These are phyloP conservation scores for Diabrotica undecimpunctata DNA, from an alignment of 1,140 invertebrate species.

Conservation along the genomic window DNA sequence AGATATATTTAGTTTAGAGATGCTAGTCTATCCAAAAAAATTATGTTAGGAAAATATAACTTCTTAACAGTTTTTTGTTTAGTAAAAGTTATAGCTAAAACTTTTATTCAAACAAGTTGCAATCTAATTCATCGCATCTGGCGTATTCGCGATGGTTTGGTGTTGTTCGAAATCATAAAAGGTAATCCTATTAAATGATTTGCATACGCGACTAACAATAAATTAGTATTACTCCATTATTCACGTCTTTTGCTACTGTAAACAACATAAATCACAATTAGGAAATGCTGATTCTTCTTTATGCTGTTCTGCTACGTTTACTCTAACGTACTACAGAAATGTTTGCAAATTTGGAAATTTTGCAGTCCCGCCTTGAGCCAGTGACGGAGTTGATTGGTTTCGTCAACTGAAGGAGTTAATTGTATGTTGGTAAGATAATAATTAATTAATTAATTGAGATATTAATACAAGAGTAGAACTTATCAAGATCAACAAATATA, in stretches of 20 bases:
- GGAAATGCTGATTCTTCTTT: constrained; percentile 29
- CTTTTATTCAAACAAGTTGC: too few species aligned
- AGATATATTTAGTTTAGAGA: too few species aligned
- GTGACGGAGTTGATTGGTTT: too few species aligned
- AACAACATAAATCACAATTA: constrained; percentile 36
- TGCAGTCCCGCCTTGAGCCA: neutral
- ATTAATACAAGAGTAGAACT: too few species aligned
- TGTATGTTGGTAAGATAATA: too few species aligned
- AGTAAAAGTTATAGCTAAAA: too few species aligned
- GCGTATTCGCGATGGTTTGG: neutral
- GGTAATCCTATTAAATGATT: constrained; percentile 41
- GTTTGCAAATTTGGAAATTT: constrained; percentile 2
- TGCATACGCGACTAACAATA: constrained; percentile 39
- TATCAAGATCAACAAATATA: too few species aligned
- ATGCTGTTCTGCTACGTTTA: neutral
- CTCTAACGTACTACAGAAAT: neutral
- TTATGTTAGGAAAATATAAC: too few species aligned
- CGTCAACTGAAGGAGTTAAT: too few species aligned
- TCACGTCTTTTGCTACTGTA: constrained; percentile 26
- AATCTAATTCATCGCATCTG: neutral
- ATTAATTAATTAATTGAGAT: too few species aligned
- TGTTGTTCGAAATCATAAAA: constrained; percentile 28
- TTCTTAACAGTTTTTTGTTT: too few species aligned
- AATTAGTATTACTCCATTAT: constrained; percentile 37
- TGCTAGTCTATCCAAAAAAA: too few species aligned